phyloP scores from a whole-genome alignment of 2,797 vertebrate species.

The Hypotaenidia philippensis region DNA sequence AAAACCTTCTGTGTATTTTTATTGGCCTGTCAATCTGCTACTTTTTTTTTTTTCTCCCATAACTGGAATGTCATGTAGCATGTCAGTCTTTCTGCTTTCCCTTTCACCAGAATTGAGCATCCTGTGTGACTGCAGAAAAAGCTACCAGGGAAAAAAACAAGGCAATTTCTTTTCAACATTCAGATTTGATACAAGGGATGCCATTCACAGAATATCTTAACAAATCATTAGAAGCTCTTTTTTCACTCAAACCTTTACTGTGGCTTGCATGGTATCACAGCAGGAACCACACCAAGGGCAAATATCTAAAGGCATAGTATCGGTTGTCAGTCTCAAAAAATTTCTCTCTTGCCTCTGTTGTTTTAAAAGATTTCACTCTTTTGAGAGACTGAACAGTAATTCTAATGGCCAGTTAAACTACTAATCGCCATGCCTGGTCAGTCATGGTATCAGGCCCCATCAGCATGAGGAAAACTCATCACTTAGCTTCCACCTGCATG shows the following conservation, averaged over 20 bases:
- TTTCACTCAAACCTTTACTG: neutral
- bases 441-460: neutral
- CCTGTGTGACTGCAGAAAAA: neutral
- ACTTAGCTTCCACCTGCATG: neutral
- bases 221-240: neutral
- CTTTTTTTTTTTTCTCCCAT: neutral
- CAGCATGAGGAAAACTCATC: neutral
- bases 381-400: neutral
- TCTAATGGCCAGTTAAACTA: neutral
- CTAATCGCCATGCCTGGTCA: neutral
- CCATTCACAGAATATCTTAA: neutral
- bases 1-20: constrained; percentile 58
- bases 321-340: neutral
- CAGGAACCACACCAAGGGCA: neutral
- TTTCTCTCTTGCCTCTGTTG: neutral
- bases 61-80: constrained; percentile 38
- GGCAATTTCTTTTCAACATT: neutral
- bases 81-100: constrained; percentile 36
- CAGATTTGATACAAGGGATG: neutral
- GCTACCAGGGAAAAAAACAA: neutral
- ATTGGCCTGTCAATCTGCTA: constrained; percentile 54
- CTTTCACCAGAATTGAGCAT: constrained; percentile 8
- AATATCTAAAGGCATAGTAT: neutral
- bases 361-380: neutral
- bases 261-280: neutral